Evolutionary conservation across 2,113 vertebrate genomes (phyloP).

Genomic region (Passer domesticus): DNA sequence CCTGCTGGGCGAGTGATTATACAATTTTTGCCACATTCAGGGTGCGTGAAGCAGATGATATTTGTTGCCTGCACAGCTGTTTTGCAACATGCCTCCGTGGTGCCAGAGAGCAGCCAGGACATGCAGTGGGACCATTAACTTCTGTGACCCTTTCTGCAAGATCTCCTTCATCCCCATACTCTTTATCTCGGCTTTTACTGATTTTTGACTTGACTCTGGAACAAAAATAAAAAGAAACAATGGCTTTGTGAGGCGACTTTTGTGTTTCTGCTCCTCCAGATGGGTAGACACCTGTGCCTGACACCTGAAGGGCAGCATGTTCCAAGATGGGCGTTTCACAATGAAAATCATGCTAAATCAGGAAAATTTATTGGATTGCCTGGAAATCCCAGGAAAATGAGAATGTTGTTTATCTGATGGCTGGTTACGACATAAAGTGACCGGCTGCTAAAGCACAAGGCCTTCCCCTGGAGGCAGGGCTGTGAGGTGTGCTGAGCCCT

Average conservation of each 20-base stretch:
- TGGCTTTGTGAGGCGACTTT: rapidly evolving
- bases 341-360: not conserved
- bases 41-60: not conserved
- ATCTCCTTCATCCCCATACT: not conserved
- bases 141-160: not conserved
- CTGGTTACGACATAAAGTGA: not conserved
- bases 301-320: not conserved
- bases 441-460: rapidly evolving
- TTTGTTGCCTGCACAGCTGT: rapidly evolving
- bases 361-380: not conserved
- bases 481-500: not conserved
- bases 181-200: not conserved
- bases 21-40: not conserved
- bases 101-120: not conserved
- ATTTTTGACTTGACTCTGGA: not conserved
- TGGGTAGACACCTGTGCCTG: no score
- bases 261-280: not conserved
- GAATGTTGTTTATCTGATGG: not conserved
- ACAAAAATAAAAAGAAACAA: not conserved
- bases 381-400: not conserved
- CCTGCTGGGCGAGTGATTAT: rapidly evolving
- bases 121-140: rapidly evolving
- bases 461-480: not conserved
- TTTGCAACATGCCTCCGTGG: rapidly evolving
- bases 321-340: not conserved